Evolutionary conservation across 2,888 invertebrate genomes (phyloP).

Genomic region (Ectropis crepuscularia): DNA sequence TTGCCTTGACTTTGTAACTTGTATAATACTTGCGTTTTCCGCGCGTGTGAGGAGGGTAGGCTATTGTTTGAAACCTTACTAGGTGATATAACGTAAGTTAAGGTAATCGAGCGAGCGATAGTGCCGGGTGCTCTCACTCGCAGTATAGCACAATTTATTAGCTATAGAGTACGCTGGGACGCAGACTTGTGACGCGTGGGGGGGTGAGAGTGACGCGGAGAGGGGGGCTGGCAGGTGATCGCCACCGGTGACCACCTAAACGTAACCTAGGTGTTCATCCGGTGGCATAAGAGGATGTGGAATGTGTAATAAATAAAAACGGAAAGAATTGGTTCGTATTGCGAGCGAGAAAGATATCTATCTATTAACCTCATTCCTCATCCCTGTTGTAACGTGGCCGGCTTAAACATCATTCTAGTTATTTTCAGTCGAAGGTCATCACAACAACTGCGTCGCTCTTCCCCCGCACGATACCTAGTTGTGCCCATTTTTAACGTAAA

Average conservation of each 20-base stretch:
- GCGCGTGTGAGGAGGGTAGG: slow-evolving; percentile 72
- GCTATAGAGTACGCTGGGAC: slow-evolving; percentile 67
- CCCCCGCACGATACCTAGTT: neutral
- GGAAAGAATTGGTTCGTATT: no score
- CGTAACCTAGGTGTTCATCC: no score
- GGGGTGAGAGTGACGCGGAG: neutral
- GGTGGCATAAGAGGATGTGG: no score
- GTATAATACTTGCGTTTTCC: neutral
- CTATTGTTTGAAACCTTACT: slow-evolving; percentile 82
- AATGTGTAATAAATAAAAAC: no score
- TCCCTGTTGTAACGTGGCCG: no score
- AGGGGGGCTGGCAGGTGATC: no score
- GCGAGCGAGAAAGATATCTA: no score
- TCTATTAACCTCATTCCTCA: no score
- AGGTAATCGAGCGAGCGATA: slow-evolving; percentile 62
- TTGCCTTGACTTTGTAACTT: neutral
- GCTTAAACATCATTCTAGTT: no score
- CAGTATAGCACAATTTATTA: slow-evolving; percentile 79
- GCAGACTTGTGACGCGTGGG: slow-evolving; percentile 30
- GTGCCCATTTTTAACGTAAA: slow-evolving; percentile 47
- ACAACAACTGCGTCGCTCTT: no score
- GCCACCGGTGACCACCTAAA: no score
- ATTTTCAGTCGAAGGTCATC: no score
- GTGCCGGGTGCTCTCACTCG: slow-evolving; percentile 61
- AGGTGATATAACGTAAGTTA: slow-evolving; percentile 76